phyloP scores from a whole-genome alignment of 2,888 invertebrate species.

The Sericinus montela region DNA sequence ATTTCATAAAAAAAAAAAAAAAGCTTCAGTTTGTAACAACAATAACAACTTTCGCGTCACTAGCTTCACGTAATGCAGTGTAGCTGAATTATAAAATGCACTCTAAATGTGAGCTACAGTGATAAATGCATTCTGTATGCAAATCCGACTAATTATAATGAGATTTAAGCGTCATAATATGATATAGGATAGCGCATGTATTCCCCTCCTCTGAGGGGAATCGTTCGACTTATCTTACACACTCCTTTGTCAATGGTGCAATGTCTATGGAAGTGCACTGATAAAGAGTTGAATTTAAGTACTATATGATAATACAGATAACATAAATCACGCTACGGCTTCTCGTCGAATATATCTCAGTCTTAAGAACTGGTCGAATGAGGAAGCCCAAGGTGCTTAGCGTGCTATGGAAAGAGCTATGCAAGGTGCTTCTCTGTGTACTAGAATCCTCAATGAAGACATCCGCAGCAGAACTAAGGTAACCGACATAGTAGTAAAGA shows the following conservation, averaged over 20 bases:
- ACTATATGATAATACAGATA: neutral
- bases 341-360: too few species aligned
- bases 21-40: neutral
- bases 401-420: too few species aligned
- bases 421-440: too few species aligned
- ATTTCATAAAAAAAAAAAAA: neutral
- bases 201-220: slow-evolving; percentile 28
- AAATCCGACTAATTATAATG: slow-evolving; percentile 72
- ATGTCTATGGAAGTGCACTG: slow-evolving; percentile 9
- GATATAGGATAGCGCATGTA: slow-evolving; percentile 20
- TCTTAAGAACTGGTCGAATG: too few species aligned
- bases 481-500: too few species aligned
- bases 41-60: slow-evolving; percentile 24
- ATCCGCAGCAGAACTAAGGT: too few species aligned
- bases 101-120: slow-evolving; percentile 52
- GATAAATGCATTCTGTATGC: slow-evolving; percentile 68
- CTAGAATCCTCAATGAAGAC: too few species aligned
- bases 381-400: too few species aligned
- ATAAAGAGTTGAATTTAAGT: slow-evolving; percentile 16
- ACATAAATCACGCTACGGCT: too few species aligned
- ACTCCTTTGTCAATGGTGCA: slow-evolving; percentile 10
- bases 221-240: slow-evolving; percentile 25
- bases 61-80: slow-evolving; percentile 35
- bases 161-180: slow-evolving; percentile 50
- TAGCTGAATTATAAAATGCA: slow-evolving; percentile 36